Percentiles rank a stretch among this genome's conserved stretches.
Conservation (phyloP, 2,888 invertebrate species). For the Marasmarcha lunaedactyla region DNA sequence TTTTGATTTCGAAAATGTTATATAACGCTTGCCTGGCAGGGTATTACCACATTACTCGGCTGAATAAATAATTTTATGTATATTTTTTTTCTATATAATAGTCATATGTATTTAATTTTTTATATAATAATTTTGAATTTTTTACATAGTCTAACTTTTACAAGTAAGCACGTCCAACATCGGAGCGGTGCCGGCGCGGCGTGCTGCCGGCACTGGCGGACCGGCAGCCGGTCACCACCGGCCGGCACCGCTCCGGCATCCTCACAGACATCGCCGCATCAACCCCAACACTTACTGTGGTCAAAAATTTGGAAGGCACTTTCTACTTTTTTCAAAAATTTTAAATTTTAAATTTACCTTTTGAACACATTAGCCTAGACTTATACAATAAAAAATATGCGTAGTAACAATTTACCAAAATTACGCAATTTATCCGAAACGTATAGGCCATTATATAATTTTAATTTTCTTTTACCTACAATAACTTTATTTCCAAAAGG, state of each 20-base stretch:
- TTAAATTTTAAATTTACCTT: conserved; percentile 68
- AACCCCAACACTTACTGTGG: conserved; percentile 72
- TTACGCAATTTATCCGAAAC: conserved; percentile 65
- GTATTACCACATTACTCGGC: conserved; percentile 78
- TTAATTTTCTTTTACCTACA: conserved; percentile 45
- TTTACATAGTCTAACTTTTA: conserved; percentile 60
- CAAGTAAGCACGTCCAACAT: conserved; percentile 57
- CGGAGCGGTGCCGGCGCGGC: conserved; percentile 14
- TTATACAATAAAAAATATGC: conserved; percentile 71
- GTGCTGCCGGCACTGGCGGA: conserved; percentile 14
- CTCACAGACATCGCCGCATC: conserved; percentile 60
- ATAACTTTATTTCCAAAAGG: conserved; percentile 64
- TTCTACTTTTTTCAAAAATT: conserved; percentile 77
- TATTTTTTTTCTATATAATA: conserved; percentile 66
- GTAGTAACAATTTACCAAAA: conserved; percentile 70
- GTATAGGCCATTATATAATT: conserved; percentile 62
- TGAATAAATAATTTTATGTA: conserved; percentile 66
- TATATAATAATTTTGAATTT: conserved; percentile 70
- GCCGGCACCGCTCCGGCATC: conserved; percentile 19
- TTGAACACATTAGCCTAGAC: conserved; percentile 83
- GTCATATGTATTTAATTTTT: conserved; percentile 67
- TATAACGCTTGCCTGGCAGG: conserved; percentile 78
- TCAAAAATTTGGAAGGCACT: conserved; percentile 83
- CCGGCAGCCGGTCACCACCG: conserved; percentile 10
- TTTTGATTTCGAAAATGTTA: conserved; percentile 61